phyloP scores from a whole-genome alignment of 2,888 invertebrate species.

The Perithous albicinctus region DNA sequence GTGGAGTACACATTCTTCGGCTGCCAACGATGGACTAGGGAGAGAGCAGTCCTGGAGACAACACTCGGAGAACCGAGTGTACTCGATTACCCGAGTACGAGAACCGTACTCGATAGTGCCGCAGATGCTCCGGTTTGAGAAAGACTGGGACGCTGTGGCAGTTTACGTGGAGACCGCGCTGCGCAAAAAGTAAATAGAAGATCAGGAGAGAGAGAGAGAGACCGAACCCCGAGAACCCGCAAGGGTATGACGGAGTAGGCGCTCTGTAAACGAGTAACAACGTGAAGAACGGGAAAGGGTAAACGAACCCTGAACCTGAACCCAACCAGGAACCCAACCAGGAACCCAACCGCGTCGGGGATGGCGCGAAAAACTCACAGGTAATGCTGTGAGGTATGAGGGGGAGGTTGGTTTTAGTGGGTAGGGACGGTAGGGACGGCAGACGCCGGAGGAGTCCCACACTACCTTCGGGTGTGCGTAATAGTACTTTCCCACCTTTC shows the following conservation, averaged over 20 bases:
- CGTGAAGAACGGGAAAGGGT: not conserved
- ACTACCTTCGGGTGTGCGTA: not conserved
- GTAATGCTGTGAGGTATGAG: not conserved
- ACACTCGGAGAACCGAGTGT: not conserved
- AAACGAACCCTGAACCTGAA: not conserved
- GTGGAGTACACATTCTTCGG: not conserved
- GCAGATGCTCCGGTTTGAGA: constrained; percentile 27
- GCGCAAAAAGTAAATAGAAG: constrained; percentile 28
- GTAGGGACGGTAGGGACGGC: not conserved
- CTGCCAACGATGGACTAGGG: not conserved
- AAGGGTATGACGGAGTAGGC: not conserved
- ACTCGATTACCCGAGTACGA: too few species aligned
- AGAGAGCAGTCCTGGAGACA: not conserved
- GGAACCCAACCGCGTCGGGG: too few species aligned
- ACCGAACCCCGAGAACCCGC: not conserved
- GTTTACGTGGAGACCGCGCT: constrained; percentile 9
- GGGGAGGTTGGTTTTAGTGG: not conserved
- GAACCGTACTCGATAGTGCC: not conserved
- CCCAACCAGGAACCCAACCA: not conserved
- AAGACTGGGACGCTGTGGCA: constrained; percentile 30
- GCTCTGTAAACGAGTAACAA: not conserved
- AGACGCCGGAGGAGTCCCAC: too few species aligned
- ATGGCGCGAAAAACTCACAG: not conserved
- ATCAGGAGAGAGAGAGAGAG: constrained; percentile 4
- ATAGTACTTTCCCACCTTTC: too few species aligned